Evolutionary conservation across 2,113 vertebrate genomes (phyloP).

Genomic region (Saccopteryx leptura): DNA sequence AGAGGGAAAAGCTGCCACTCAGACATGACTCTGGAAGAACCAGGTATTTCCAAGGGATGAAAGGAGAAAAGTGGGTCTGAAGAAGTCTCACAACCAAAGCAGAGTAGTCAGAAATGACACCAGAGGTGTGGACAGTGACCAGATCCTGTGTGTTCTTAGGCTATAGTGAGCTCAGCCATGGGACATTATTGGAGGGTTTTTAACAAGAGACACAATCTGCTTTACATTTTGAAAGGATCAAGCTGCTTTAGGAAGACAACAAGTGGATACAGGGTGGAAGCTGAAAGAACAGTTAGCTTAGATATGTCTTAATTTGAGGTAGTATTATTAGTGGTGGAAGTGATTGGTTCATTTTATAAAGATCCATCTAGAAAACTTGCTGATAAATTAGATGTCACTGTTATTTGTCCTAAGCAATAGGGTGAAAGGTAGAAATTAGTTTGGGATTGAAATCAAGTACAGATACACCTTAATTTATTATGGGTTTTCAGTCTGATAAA

Average conservation of each 20-base stretch:
- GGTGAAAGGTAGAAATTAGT: neutral
- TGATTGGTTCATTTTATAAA: neutral
- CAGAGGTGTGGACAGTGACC: neutral
- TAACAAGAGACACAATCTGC: neutral
- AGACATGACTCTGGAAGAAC: neutral
- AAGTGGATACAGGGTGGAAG: neutral
- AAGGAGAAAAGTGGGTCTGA: neutral
- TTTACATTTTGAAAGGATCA: neutral
- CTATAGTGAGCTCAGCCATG: neutral
- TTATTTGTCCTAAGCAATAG: neutral
- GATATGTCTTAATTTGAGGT: neutral
- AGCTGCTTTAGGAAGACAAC: neutral
- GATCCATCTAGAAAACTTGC: neutral
- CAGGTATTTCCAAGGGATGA: neutral
- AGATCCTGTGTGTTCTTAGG: neutral
- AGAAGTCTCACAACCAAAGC: neutral
- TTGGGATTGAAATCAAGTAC: neutral
- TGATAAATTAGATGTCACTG: neutral
- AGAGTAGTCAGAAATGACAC: neutral
- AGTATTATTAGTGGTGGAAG: neutral
- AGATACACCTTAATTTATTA: neutral
- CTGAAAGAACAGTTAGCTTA: neutral
- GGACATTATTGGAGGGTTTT: neutral
- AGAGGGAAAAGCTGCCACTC: neutral
- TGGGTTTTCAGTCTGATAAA: neutral